Conservation (phyloP, 53 echinoderm and acorn worm genomes). For the Pentamera pediparva region DNA sequence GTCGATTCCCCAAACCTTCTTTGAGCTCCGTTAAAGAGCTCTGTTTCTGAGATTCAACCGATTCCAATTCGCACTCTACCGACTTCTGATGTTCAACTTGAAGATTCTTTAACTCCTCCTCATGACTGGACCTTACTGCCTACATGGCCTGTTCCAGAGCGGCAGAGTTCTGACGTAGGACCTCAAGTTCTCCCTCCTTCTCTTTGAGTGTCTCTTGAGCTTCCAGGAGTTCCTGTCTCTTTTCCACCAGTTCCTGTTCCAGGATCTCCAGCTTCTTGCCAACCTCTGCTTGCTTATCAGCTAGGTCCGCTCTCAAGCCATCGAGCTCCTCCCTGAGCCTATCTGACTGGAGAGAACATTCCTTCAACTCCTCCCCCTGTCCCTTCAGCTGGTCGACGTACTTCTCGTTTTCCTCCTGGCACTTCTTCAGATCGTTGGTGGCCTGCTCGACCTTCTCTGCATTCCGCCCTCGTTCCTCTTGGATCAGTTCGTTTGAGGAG, state of each 20-base stretch:
- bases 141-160: conserved; percentile 31
- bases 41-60: conserved; percentile 67
- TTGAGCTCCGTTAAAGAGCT: conserved; percentile 68
- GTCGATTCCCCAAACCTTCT: conserved; percentile 52
- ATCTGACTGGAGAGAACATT: conserved; percentile 42
- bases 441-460: conserved; percentile 56
- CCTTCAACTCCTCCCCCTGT: conserved; percentile 44
- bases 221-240: conserved; percentile 39
- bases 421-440: conserved; percentile 44
- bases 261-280: conserved; percentile 31
- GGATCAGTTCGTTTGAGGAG: conserved; percentile 62
- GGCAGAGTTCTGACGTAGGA: neutral
- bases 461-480: conserved; percentile 57
- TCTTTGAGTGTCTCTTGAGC: conserved; percentile 34
- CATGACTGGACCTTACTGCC: conserved; percentile 38
- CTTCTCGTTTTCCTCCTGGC: conserved; percentile 56
- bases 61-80: conserved; percentile 59
- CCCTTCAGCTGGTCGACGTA: conserved; percentile 67
- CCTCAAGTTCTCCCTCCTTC: conserved; percentile 32
- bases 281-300: conserved; percentile 31
- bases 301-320: conserved; percentile 16
- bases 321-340: conserved; percentile 46
- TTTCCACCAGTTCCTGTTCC: conserved; percentile 37
- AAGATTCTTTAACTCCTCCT: conserved; percentile 40
- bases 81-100: conserved; percentile 56